Base-by-base conservation (phyloP, 2,797 vertebrate genomes). In the Odontamblyopus rebecca region DNA sequence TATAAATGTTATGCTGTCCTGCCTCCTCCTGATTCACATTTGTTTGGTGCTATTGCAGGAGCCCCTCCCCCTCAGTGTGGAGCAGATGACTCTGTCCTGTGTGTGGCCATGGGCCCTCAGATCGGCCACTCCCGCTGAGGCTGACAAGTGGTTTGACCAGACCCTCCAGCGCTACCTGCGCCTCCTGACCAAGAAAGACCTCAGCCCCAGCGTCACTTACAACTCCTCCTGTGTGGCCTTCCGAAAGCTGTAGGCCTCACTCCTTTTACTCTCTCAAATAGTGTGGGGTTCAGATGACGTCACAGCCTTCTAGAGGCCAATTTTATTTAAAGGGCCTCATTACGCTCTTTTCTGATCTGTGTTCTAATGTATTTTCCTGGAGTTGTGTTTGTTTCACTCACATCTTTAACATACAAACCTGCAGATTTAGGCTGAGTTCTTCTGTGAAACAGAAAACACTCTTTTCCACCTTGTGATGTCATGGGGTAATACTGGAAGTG, bases 221-320 rank as follows among this genome's bases (percentile, higher is more conserved):
- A 82, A 76, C 59, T 64, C 91, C 54, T 86, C 88, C 59, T 95
- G 94, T 63, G 6, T 86, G 19, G 85, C 90, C 70, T 94, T 94
- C 86, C 86, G 84, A 32, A 91, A 88, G 30, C 67, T 94, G 94
- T 94, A 90, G 44, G 44, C 44, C 16, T 15, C 44, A 48, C 44
- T 4, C 85, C 78, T 54, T 53, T 54, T 6, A 60, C 12, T 0
- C 48, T 61, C 18, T 8, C 32, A 59, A 4, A 2, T 30, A 2
- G 6, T 4, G 2, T 26, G 68, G 19, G 35, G 16, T n/a, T 3
- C 50, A 51, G 50, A 51, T 41, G 16, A 18, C 4, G 11, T 44
- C 11, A 44, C 41, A 44, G 11, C 9, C 2, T 13, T 44, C 12
- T 44, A 13, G 13, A 44, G 2, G 9, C 9, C 41, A 13, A 44